Percentiles rank a stretch among this genome's conserved stretches.
These are phyloP conservation scores for Podargus strigoides DNA, from an alignment of 2,797 vertebrate species.

Conservation along the genomic window DNA sequence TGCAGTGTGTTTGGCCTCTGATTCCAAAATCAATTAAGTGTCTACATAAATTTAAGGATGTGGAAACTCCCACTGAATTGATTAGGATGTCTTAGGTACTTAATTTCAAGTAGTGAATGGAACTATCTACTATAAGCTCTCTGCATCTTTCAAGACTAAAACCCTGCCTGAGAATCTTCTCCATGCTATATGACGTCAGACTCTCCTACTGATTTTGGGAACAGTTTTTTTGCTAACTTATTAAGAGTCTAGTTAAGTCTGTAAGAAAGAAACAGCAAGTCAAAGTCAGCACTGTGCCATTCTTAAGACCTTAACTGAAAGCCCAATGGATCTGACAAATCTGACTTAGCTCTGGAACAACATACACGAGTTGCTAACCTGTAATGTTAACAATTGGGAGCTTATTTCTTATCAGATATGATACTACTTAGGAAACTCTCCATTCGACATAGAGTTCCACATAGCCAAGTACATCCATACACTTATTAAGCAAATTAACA, in stretches of 20 bases:
- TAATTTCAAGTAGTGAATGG: not conserved
- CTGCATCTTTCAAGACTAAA: not conserved
- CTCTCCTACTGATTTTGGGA: not conserved
- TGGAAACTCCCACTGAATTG: not conserved
- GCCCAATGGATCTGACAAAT: not conserved
- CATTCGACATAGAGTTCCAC: rapidly evolving
- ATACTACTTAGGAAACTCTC: not conserved
- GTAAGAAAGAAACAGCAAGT: not conserved
- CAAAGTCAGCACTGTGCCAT: not conserved
- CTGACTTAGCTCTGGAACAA: not conserved
- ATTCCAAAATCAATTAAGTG: not conserved
- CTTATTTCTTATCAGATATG: not conserved
- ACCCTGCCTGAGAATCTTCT: not conserved
- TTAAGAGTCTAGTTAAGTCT: not conserved
- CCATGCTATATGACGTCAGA: not conserved
- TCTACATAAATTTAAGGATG: not conserved
- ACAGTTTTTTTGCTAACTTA: not conserved
- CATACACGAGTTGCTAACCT: not conserved
- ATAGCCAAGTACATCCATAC: not conserved
- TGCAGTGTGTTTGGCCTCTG: not conserved
- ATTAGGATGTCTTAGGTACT: not conserved
- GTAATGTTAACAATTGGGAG: not conserved
- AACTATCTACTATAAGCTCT: not conserved
- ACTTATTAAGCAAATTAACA: not conserved
- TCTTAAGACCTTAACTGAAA: not conserved